phyloP scores from a whole-genome alignment of 2,113 vertebrate genomes.

The Microtus richardsoni region DNA sequence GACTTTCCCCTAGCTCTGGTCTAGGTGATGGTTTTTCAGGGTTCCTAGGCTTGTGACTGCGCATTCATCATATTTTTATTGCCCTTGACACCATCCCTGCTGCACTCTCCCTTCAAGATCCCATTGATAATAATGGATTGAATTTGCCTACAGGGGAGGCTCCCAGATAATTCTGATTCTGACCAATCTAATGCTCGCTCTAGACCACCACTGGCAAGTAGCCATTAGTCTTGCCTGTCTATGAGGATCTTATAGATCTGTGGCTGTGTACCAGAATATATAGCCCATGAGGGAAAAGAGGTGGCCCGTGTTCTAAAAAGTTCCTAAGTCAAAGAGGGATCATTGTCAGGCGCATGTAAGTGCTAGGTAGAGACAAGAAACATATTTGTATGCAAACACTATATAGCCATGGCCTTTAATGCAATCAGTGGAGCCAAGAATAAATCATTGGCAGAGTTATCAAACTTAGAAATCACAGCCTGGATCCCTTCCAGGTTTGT shows the following conservation, averaged over 20 bases:
- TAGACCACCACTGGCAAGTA: not conserved
- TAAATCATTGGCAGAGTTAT: not conserved
- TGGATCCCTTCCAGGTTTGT: not conserved
- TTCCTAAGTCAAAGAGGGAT: not conserved
- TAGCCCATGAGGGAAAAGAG: not conserved
- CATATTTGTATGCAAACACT: not conserved
- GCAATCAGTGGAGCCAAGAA: slow-evolving; percentile 12
- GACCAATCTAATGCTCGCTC: not conserved
- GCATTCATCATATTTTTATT: not conserved
- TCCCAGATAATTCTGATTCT: not conserved
- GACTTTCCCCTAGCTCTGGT: not conserved
- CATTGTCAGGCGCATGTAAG: not conserved
- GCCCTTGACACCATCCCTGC: not conserved
- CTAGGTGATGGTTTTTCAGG: not conserved
- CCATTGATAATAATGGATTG: not conserved
- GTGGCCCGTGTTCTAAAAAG: not conserved
- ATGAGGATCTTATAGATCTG: not conserved
- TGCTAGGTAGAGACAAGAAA: not conserved
- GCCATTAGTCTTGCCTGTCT: not conserved
- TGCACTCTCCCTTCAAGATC: not conserved
- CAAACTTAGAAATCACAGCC: not conserved
- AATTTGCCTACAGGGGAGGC: not conserved
- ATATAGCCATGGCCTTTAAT: not conserved
- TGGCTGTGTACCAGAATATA: not conserved
- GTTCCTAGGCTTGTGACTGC: not conserved